A percentile compares a stretch with the other conserved stretches of the same genome.
Evolutionary conservation across 2,797 vertebrate species (phyloP).

Genomic region (Pelochelys cantorii): DNA sequence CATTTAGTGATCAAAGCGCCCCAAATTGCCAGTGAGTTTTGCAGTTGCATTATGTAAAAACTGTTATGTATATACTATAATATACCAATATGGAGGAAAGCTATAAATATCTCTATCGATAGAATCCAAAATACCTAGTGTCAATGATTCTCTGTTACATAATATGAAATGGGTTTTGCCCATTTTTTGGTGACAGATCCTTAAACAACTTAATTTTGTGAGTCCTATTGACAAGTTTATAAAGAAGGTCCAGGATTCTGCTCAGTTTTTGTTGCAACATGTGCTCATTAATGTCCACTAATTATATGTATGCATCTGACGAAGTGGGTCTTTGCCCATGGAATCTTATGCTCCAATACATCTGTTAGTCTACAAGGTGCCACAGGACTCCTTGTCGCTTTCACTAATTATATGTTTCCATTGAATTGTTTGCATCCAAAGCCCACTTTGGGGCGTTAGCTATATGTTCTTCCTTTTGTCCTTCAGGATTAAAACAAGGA

Average conservation of each 20-base stretch:
- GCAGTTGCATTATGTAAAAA: background rate
- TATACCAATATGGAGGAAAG: background rate
- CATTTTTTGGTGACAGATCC: background rate
- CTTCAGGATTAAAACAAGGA: conserved; percentile 67
- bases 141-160: background rate
- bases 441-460: background rate
- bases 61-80: background rate
- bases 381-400: too few relatives aligned
- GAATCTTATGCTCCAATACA: too few relatives aligned
- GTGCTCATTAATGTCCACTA: accelerated
- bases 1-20: background rate
- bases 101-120: background rate
- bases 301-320: background rate
- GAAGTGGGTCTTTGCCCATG: too few relatives aligned
- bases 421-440: background rate
- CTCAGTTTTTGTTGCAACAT: background rate
- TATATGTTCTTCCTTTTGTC: background rate
- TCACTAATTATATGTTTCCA: too few relatives aligned
- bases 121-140: background rate
- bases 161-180: background rate
- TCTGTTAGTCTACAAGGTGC: too few relatives aligned
- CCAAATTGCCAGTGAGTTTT: background rate
- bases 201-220: background rate
- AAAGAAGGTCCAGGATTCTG: background rate
- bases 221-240: background rate